Percentiles rank a stretch among this genome's conserved stretches.
These are phyloP conservation scores for Cyprinodon brontotheroides DNA, from an alignment of 2,113 vertebrate genomes.

Conservation along the genomic window DNA sequence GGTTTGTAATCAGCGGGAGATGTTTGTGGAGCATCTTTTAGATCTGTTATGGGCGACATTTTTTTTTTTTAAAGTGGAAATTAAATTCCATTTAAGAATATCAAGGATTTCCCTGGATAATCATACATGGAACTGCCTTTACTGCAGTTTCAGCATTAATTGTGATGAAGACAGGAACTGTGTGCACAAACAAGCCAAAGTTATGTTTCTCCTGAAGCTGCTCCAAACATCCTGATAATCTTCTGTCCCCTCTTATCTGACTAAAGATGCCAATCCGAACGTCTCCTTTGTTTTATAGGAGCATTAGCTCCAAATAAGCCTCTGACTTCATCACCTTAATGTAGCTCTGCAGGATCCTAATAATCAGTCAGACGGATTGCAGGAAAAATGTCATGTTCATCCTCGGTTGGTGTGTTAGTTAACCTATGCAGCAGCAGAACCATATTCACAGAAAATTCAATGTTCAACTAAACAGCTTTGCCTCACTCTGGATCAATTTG, in stretches of 20 bases:
- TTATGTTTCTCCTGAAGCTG: not conserved
- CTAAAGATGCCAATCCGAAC: not conserved
- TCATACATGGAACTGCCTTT: not conserved
- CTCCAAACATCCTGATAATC: not conserved
- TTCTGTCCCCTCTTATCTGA: not conserved
- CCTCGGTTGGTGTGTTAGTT: too few relatives aligned
- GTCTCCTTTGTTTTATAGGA: not conserved
- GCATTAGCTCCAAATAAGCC: not conserved
- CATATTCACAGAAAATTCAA: too few relatives aligned
- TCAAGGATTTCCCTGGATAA: not conserved
- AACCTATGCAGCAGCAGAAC: too few relatives aligned
- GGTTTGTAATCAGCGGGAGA: not conserved
- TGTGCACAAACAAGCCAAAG: not conserved
- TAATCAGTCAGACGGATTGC: not conserved
- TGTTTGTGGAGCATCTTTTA: not conserved
- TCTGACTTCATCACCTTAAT: not conserved
- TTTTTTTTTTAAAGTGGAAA: not conserved
- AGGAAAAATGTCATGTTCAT: not conserved
- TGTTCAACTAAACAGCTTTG: not conserved
- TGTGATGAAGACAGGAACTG: not conserved
- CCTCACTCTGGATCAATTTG: not conserved
- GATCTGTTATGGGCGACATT: not conserved
- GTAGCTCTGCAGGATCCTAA: not conserved
- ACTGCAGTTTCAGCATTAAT: not conserved
- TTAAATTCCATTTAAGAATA: not conserved